A percentile compares a stretch with the other conserved stretches of the same genome.
Conservation (phyloP, 2,888 invertebrate genomes). For the Acleris cristana region DNA sequence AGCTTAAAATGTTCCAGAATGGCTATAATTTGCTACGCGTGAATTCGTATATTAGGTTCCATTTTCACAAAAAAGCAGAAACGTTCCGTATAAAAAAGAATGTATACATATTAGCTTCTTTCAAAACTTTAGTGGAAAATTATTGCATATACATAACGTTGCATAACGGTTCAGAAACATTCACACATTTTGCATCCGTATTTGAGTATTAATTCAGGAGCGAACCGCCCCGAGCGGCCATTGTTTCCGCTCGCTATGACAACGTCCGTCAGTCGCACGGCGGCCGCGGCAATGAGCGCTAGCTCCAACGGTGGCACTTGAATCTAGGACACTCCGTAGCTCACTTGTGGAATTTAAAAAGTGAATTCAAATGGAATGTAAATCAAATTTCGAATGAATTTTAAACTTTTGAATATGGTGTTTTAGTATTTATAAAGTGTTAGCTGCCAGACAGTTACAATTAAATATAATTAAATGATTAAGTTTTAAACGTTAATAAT, state of each 20-base stretch:
- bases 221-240: constrained; percentile 17
- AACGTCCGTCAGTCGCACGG: constrained; percentile 59
- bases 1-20: not conserved
- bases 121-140: too few relatives aligned
- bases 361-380: not conserved
- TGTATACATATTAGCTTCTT: too few relatives aligned
- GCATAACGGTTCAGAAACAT: too few relatives aligned
- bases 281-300: constrained; percentile 54
- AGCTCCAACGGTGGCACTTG: constrained; percentile 35
- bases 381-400: not conserved
- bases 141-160: too few relatives aligned
- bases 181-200: too few relatives aligned
- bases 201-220: too few relatives aligned
- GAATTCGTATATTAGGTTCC: too few relatives aligned
- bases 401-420: not conserved
- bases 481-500: too few relatives aligned
- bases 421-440: not conserved
- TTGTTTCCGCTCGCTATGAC: constrained; percentile 41
- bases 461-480: too few relatives aligned
- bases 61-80: too few relatives aligned
- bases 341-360: constrained; percentile 2
- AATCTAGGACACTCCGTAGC: constrained; percentile 39
- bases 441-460: not conserved
- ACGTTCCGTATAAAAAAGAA: too few relatives aligned
- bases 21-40: too few relatives aligned